Base-by-base conservation (phyloP, 2,113 vertebrate species). In the Oreochromis tanganicae region DNA sequence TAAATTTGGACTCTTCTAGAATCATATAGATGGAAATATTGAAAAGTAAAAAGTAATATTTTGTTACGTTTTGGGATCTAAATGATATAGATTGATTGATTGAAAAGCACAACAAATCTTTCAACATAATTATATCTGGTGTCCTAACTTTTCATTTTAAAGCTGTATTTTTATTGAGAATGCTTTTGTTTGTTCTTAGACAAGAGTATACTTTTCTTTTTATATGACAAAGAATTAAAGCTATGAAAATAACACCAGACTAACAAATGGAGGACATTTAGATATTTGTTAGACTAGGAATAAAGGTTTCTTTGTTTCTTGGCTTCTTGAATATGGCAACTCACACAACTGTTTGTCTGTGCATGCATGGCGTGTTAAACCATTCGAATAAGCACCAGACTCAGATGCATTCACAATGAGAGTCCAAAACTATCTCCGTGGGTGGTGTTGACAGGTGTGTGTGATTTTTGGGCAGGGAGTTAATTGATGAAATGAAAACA, bases 381-480 rank as follows among this genome's bases (percentile, higher is more conserved):
- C 54, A 90, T 85, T 87, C 48, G 38, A 86, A 87, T 86, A 86
- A 68, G 86, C 56, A 59, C n/a, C 73, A 59, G 63, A 87, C 34
- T 81, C 89, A 83, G 80, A 90, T 91, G 89, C 86, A 87, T 82
- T 71, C 63, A 83, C 82, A 79, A 88, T 78, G n/a, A 83, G 87
- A 89, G 80, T 82, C 71, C 57, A 68, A 19, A 86, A 57, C 80
- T 83, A 88, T 92, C 85, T 84, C 63, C 59, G 7, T 66, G 66
- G 78, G 90, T 80, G 6, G 43, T 63, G 79, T 61, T 87, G 89
- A 93, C 86, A 90, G 88, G 88, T 93, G 93, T 93, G 93, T 92
- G 83, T 89, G 86, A 90, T n/a, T 92, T 89, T 89, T 91, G n/a
- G 6, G 41, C 16, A 50, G 17, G 59, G 19, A 36, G 36, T 52